Conservation (phyloP, 2,797 vertebrate genomes). For the Moxostoma hubbsi region DNA sequence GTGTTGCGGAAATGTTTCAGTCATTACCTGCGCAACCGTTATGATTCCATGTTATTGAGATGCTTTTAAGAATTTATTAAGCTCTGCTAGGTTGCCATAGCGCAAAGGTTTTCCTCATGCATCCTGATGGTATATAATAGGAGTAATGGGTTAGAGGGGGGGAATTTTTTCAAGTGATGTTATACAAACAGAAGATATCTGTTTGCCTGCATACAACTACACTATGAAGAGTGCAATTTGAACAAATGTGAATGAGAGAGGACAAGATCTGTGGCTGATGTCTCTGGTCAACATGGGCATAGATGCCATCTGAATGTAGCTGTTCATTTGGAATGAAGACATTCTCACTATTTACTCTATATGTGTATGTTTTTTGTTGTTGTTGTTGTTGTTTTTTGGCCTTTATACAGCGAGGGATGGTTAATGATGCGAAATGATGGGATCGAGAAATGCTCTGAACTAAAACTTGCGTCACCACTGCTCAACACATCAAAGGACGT, state of each 20-base stretch:
- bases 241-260: not conserved
- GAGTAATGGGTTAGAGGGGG: constrained; percentile 29
- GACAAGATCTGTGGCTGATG: not conserved
- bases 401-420: constrained; percentile 3
- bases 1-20: not conserved
- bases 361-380: constrained; percentile 25
- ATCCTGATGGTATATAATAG: constrained; percentile 27
- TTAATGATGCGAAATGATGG: not conserved
- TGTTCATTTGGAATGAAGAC: constrained; percentile 18
- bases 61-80: constrained; percentile 9
- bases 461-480: not conserved
- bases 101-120: constrained; percentile 14
- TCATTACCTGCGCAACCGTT: not conserved
- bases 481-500: not conserved
- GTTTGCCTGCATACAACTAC: not conserved
- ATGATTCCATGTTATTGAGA: not conserved
- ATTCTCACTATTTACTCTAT: constrained; percentile 20
- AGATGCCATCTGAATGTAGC: constrained; percentile 46
- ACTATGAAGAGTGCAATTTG: not conserved
- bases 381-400: not conserved
- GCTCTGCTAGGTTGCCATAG: constrained; percentile 16
- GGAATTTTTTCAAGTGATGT: constrained; percentile 37
- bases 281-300: not conserved
- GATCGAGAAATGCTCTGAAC: not conserved
- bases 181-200: not conserved